Evolutionary conservation across 2,888 invertebrate species (phyloP), one percentile per base, ranked within the genome.

Genomic region (Alloplasta piceator): DNA sequence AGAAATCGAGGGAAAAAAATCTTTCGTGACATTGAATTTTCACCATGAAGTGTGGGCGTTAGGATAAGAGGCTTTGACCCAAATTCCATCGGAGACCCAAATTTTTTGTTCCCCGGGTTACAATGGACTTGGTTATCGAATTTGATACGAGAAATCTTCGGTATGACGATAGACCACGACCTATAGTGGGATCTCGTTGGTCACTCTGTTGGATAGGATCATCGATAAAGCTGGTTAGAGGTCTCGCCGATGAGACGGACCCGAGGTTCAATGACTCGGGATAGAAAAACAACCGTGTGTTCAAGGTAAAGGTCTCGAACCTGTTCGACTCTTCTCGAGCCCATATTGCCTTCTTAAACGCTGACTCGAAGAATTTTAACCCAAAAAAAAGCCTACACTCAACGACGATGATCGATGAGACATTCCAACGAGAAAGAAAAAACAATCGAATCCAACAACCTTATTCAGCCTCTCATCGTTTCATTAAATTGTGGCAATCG

Each of bases 211-310:
- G 63, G 67, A 52, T 74, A 70, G 78, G 56, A 74, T 75, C 71
- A 26, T 61, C 50, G 36, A 36, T 36, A 26, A 26, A 50, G 66
- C 55, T 63, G 63, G 26, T 64, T 14, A 26, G 38, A 38, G 63
- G 41, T 66, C 58, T 71, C 46, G 60, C 26, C 46, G 46, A 68
- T 70, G 68, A 41, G 50, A 66, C 46, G 67, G 16, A 52, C 36
- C n/a, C n/a, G 43, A 56, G 48, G 80, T 76, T 80, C 76, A 76
- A 76, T 76, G 80, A 76, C 80, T 80, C 60, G 46, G 36, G 55
- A 36, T 70, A 76, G 43, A 68, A 80, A 72, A 67, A 68, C 66
- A 60, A 16, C 58, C 64, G 36, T 76, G 67, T 41, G 55, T 80
- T 58, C 76, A 61, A 75, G 71, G 75, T 58, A 43, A 68, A 50